These are phyloP conservation scores for Patagioenas fasciata DNA, from an alignment of 2,113 vertebrate genomes.

Conservation along the genomic window DNA sequence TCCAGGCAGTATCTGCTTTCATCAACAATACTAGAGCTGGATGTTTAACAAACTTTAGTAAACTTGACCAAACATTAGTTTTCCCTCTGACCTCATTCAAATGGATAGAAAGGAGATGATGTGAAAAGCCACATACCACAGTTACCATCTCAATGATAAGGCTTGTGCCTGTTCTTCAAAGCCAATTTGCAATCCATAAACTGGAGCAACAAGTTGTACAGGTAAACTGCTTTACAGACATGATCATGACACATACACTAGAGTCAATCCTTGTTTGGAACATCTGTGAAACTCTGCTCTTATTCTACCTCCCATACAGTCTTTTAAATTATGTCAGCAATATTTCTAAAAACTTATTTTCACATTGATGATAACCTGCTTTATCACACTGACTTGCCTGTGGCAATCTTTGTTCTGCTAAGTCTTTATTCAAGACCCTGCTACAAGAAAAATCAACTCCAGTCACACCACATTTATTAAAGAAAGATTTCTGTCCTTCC, in stretches of 20 bases:
- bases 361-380: not conserved
- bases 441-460: not conserved
- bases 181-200: not conserved
- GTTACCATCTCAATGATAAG: not conserved
- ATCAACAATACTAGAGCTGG: not conserved
- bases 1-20: not conserved
- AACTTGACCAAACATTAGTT: not conserved
- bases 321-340: not conserved
- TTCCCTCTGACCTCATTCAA: not conserved
- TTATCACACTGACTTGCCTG: not conserved
- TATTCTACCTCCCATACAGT: not conserved
- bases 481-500: not conserved
- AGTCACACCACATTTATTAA: not conserved
- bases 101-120: rapidly evolving
- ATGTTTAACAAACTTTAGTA: not conserved
- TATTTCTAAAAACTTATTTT: not conserved
- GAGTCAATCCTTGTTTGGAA: not conserved
- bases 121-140: not conserved
- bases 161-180: not conserved
- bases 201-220: not conserved
- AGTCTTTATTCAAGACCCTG: not conserved
- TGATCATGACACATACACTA: not conserved
- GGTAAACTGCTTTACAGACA: not conserved
- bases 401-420: not conserved
- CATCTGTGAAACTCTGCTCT: not conserved